Conservation (phyloP, 1,140 invertebrate genomes). For the roundworm (Caenorhabditis elegans) region WBcel235 BX284606.5:17470001-17470500, state of each 20-base stretch:
- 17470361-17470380: slow-evolving; percentile 61
- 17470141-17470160: slow-evolving; percentile 64
- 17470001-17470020: slow-evolving; percentile 63
- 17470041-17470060: slow-evolving; percentile 63
- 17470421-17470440: too few relatives aligned
- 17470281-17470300: slow-evolving; percentile 55
- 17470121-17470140: slow-evolving; percentile 64
- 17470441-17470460: too few relatives aligned
- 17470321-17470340: slow-evolving; percentile 66
- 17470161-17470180: slow-evolving; percentile 66
- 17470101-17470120: slow-evolving; percentile 63
- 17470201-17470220: slow-evolving; percentile 58
- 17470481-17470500: too few relatives aligned
- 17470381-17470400: too few relatives aligned
- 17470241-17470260: neutral
- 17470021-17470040: slow-evolving; percentile 63
- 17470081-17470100: slow-evolving; percentile 62
- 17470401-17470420: too few relatives aligned
- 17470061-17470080: slow-evolving; percentile 63
- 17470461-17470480: too few relatives aligned
- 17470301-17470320: slow-evolving; percentile 58
- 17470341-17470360: slow-evolving; percentile 66
- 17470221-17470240: slow-evolving; percentile 33
- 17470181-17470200: slow-evolving; percentile 55
- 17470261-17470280: slow-evolving; percentile 57